phyloP scores from a whole-genome alignment of 1,140 invertebrate species.

The Mycetomoellerius zeteki region DNA sequence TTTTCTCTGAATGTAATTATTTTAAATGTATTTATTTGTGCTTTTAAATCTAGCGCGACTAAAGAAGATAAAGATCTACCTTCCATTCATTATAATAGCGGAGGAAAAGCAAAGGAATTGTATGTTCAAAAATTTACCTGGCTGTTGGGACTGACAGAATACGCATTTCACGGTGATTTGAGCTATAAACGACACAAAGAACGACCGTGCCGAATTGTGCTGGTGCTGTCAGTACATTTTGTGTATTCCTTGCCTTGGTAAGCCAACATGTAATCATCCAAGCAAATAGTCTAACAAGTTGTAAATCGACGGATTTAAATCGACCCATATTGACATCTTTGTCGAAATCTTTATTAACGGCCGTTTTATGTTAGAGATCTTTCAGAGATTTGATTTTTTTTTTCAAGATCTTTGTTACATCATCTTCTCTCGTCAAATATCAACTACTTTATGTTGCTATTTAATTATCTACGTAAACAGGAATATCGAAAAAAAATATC shows the following conservation, averaged over 20 bases:
- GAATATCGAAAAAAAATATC: not conserved
- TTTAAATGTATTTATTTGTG: not conserved
- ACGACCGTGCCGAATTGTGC: constrained; percentile 59
- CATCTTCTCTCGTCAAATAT: not conserved
- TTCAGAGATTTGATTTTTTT: constrained; percentile 63
- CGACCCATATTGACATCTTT: constrained; percentile 4
- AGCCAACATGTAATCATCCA: constrained; percentile 78
- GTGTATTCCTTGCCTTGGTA: constrained; percentile 62
- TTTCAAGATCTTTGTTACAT: constrained; percentile 21
- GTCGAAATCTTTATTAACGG: constrained; percentile 69
- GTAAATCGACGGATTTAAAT: constrained; percentile 44
- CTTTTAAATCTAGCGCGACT: not conserved
- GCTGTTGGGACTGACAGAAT: constrained; percentile 75
- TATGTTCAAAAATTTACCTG: constrained; percentile 68
- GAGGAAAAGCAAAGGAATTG: constrained; percentile 18
- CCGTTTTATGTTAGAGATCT: constrained; percentile 50
- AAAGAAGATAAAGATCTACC: not conserved
- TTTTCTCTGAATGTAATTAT: too few relatives aligned
- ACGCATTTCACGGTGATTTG: constrained; percentile 84
- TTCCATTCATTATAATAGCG: not conserved
- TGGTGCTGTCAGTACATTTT: constrained; percentile 76
- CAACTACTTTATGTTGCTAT: not conserved
- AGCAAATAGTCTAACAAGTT: not conserved
- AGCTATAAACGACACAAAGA: constrained; percentile 83
- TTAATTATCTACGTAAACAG: not conserved